A percentile compares a stretch with the other conserved stretches of the same genome.
Evolutionary conservation across 2,888 invertebrate species (phyloP).

Genomic region (Lepidonotus clava): DNA sequence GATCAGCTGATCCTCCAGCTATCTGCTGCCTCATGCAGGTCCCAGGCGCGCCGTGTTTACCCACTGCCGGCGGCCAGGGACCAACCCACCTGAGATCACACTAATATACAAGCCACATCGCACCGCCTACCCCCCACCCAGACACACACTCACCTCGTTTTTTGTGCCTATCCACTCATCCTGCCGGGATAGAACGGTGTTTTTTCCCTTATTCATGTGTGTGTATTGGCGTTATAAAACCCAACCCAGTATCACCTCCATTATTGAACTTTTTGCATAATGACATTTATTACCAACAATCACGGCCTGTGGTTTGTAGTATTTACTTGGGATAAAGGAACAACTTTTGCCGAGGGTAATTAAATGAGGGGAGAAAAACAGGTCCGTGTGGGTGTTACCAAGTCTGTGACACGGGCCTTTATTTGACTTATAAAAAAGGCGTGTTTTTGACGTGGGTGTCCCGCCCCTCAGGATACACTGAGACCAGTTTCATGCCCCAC

Average conservation of each 20-base stretch:
- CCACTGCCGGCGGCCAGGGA: neutral
- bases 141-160: neutral
- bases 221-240: no score
- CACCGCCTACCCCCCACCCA: neutral
- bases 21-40: conserved; percentile 15
- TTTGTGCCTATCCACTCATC: neutral
- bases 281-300: no score
- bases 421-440: neutral
- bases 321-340: no score
- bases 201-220: neutral
- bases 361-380: neutral
- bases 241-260: no score
- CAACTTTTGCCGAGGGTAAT: no score
- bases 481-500: no score
- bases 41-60: neutral
- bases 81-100: conserved; percentile 5
- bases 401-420: neutral
- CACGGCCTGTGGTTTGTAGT: no score
- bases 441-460: neutral
- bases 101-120: neutral
- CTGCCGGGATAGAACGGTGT: no score
- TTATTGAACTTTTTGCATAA: no score
- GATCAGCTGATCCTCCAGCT: conserved; percentile 3
- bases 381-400: neutral
- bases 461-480: no score